These are phyloP conservation scores for Tanaodytes sp. DNA, from an alignment of 2,888 invertebrate genomes.

Conservation along the genomic window DNA sequence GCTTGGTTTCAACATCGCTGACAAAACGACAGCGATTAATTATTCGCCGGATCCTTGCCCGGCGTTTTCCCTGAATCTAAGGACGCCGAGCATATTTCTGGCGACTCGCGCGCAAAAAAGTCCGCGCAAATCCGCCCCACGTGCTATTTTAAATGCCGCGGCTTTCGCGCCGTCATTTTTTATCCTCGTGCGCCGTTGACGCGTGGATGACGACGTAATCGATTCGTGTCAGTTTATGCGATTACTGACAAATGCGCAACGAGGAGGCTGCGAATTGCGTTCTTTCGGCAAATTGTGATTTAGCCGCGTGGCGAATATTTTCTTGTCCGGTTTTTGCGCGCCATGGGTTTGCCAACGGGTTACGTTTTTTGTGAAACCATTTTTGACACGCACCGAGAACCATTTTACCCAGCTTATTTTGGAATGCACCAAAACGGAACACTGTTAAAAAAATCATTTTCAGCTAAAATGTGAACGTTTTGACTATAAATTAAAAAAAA, in stretches of 20 bases:
- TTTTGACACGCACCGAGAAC: too few species aligned
- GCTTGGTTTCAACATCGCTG: constrained; percentile 54
- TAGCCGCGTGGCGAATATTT: neutral
- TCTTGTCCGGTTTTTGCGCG: too few species aligned
- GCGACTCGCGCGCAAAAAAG: constrained; percentile 49
- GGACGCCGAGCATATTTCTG: constrained; percentile 48
- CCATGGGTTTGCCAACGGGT: too few species aligned
- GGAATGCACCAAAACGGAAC: too few species aligned
- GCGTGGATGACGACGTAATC: constrained; percentile 47
- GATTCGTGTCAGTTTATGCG: constrained; percentile 53
- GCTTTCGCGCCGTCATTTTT: constrained; percentile 50
- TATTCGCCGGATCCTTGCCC: constrained; percentile 50
- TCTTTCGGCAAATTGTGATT: constrained; percentile 34
- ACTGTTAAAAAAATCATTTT: too few species aligned
- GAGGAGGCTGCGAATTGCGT: constrained; percentile 44
- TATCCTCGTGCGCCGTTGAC: constrained; percentile 41
- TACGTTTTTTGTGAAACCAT: too few species aligned
- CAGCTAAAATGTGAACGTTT: too few species aligned
- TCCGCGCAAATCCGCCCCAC: constrained; percentile 31
- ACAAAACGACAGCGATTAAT: constrained; percentile 57
- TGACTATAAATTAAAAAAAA: too few species aligned
- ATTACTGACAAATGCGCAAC: constrained; percentile 48
- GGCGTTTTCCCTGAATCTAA: constrained; percentile 52
- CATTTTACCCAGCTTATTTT: too few species aligned
- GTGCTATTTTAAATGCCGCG: constrained; percentile 52